Percentiles rank a stretch among this genome's conserved stretches.
These are phyloP conservation scores for Nyctibius grandis DNA, from an alignment of 2,797 vertebrate species.

Conservation along the genomic window DNA sequence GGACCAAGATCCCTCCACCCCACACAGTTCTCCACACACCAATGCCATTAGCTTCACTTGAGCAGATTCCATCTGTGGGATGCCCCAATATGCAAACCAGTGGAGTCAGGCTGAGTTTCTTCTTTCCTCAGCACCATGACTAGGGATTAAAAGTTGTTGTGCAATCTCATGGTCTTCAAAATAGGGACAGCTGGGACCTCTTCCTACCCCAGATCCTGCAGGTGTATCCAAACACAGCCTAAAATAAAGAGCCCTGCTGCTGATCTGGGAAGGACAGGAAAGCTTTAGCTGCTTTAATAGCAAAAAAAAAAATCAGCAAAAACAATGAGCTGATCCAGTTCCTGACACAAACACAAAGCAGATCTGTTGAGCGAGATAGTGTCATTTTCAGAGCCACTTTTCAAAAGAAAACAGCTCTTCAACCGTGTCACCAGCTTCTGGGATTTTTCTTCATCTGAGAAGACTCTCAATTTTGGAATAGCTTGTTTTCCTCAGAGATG, in stretches of 20 bases:
- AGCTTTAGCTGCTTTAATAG: neutral
- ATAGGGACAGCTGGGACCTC: neutral
- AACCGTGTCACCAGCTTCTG: neutral
- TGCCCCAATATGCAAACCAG: accelerated
- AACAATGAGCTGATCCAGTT: neutral
- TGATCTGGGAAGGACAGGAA: neutral
- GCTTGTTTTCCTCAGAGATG: neutral
- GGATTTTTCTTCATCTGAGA: neutral
- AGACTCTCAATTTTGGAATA: neutral
- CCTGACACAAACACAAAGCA: neutral
- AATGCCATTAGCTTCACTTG: neutral
- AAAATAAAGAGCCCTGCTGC: neutral
- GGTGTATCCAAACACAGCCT: neutral
- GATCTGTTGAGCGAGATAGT: neutral
- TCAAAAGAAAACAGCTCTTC: neutral
- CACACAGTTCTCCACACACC: neutral
- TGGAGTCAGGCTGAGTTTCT: accelerated
- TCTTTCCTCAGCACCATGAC: accelerated
- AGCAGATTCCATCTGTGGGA: neutral
- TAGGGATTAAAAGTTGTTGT: neutral
- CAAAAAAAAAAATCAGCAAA: no score
- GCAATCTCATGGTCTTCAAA: neutral
- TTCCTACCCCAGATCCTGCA: neutral
- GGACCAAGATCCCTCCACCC: neutral
- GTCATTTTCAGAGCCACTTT: neutral